phyloP scores from a whole-genome alignment of 2,888 invertebrate genomes.

The Melolontha melolontha region DNA sequence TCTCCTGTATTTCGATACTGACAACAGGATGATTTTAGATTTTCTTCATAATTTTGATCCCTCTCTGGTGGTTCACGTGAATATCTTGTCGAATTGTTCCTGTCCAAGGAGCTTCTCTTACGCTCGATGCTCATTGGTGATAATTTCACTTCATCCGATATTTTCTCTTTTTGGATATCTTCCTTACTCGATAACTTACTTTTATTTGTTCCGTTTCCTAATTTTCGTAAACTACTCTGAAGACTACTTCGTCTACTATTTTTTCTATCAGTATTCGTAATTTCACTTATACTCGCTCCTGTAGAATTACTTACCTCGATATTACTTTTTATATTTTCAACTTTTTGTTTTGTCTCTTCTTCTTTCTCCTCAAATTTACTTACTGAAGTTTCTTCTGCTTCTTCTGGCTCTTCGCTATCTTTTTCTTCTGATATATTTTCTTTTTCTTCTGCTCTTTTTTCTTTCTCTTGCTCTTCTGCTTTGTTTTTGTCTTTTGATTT shows the following conservation, averaged over 20 bases:
- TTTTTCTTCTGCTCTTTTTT: background rate
- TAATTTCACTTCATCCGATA: conserved; percentile 29
- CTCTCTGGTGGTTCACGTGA: conserved; percentile 50
- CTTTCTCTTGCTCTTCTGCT: background rate
- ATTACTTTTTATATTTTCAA: no score
- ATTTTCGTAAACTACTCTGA: background rate
- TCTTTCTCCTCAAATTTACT: background rate
- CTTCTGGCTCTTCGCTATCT: background rate
- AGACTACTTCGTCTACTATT: no score
- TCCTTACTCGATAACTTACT: background rate
- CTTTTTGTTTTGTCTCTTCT: background rate
- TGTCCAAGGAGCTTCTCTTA: conserved; percentile 39
- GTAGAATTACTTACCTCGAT: no score
- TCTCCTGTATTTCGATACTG: conserved; percentile 36
- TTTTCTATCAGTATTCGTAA: no score
- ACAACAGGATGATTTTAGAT: conserved; percentile 12
- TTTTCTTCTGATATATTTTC: background rate
- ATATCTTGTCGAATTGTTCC: conserved; percentile 41
- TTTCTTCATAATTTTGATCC: conserved; percentile 46
- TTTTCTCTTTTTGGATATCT: background rate
- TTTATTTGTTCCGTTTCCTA: background rate
- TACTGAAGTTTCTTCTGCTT: background rate
- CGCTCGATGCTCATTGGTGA: conserved; percentile 42
- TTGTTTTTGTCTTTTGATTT: background rate
- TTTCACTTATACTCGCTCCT: no score